Base-by-base conservation (phyloP, 2,797 vertebrate species). In the Sebastolobus alascanus region DNA sequence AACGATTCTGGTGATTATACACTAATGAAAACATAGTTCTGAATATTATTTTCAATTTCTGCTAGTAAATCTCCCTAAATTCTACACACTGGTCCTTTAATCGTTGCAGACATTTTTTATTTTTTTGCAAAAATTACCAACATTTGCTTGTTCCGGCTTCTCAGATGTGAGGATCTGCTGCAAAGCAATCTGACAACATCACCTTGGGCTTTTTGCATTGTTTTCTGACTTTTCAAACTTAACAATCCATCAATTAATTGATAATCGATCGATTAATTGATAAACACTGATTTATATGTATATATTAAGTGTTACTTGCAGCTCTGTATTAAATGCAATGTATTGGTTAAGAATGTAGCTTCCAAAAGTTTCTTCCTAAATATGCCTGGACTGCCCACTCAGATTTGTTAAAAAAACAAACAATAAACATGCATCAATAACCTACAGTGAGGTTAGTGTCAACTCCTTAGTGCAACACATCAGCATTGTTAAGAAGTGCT, bases 1-100 rank as follows among this genome's bases (percentile, higher is more conserved):
- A 0, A 52, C 10, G 18, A 18, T n/a, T 0, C 50, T n/a, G 20
- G 8, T 52, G 50, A 52, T 37, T 37, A 37, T 20, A 0, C 8
- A 52, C 50, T 0, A 50, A 20, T 8, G 1, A 0, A 52, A 52
- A 52, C 50, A 52, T 46, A 46, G 0, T 18, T 46, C 8, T 46
- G 16, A 46, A 46, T 46, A 46, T 46, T 46, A 46, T 18, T 46
- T 18, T 46, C 16, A 8, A 46, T n/a, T n/a, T 52, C 18, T 0
- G 20, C 50, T 8, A 52, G 8, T n/a, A 52, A 8, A 52, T 52
- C 43, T 46, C 43, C 50, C 50, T 52, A n/a, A n/a, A 52, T 50
- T 18, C 18, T 52, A 52, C 0, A 52, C 20, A 0, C 4, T 50
- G 46, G 16, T 50, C 46, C 46, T 71, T n/a, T 8, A 8, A 9